phyloP scores from a whole-genome alignment of 1,140 invertebrate genomes.

The Latrodectus geometricus region DNA sequence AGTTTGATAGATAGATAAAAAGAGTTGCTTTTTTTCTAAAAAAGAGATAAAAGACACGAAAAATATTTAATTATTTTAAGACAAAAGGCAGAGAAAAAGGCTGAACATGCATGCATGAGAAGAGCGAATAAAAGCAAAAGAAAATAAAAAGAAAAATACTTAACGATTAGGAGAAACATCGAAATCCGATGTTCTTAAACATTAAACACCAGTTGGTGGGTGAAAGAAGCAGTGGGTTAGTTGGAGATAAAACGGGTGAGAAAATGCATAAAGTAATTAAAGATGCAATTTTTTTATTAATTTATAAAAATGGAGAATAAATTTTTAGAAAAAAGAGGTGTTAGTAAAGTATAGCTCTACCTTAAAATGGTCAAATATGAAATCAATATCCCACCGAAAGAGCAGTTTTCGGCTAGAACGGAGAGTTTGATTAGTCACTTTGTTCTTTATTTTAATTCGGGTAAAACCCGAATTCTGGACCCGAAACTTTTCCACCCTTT shows the following conservation, averaged over 20 bases:
- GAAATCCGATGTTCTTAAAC: not conserved
- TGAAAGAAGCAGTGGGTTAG: not conserved
- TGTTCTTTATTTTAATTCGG: slow-evolving; percentile 16
- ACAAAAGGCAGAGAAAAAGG: not conserved
- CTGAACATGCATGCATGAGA: slow-evolving; percentile 3
- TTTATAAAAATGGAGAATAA: slow-evolving; percentile 1
- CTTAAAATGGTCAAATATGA: slow-evolving; percentile 61
- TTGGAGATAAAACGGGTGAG: not conserved
- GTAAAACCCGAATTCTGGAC: slow-evolving; percentile 48
- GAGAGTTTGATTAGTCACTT: slow-evolving; percentile 49
- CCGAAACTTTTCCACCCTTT: not conserved
- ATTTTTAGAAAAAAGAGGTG: slow-evolving; percentile 14
- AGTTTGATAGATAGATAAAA: slow-evolving; percentile 4
- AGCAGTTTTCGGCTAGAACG: slow-evolving; percentile 53
- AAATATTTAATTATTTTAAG: not conserved
- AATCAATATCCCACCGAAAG: slow-evolving; percentile 53
- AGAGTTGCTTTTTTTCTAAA: not conserved
- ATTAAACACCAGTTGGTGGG: not conserved
- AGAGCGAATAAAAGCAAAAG: not conserved
- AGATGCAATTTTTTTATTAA: not conserved
- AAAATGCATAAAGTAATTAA: slow-evolving; percentile 1
- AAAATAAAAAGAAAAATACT: slow-evolving; percentile 5
- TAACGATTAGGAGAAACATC: not conserved
- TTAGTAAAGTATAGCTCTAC: slow-evolving; percentile 56
- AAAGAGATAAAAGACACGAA: not conserved